phyloP scores from a whole-genome alignment of 2,888 invertebrate species.

The Melinopterus prodromus region DNA sequence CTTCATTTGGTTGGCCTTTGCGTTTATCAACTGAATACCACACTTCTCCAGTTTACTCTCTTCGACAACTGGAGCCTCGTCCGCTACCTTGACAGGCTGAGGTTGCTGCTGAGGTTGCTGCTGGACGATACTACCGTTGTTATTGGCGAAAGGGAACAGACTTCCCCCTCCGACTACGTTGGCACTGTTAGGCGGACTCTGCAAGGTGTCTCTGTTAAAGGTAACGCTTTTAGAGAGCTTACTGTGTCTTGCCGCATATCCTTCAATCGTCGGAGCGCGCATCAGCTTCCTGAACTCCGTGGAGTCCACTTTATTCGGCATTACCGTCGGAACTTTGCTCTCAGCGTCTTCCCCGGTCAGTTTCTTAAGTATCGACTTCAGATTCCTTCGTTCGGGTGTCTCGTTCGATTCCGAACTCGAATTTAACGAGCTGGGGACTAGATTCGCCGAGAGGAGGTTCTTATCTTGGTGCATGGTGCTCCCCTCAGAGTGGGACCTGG shows the following conservation, averaged over 20 bases:
- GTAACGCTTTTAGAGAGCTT: slow-evolving; percentile 90
- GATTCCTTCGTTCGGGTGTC: slow-evolving; percentile 79
- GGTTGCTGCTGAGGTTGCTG: slow-evolving; percentile 42
- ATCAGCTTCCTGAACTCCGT: slow-evolving; percentile 74
- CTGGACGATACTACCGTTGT: slow-evolving; percentile 57
- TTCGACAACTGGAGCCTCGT: slow-evolving; percentile 56
- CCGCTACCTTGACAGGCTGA: background rate
- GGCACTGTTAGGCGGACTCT: slow-evolving; percentile 74
- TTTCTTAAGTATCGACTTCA: slow-evolving; percentile 87
- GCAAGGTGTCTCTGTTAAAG: slow-evolving; percentile 84
- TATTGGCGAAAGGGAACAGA: slow-evolving; percentile 54
- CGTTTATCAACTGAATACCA: slow-evolving; percentile 63
- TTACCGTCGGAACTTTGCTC: slow-evolving; percentile 47
- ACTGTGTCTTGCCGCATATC: slow-evolving; percentile 87
- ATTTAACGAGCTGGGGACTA: slow-evolving; percentile 54
- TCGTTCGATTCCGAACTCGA: slow-evolving; percentile 79
- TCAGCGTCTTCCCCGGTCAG: slow-evolving; percentile 70
- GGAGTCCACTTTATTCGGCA: slow-evolving; percentile 53
- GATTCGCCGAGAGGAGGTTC: slow-evolving; percentile 47
- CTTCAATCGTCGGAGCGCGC: slow-evolving; percentile 85
- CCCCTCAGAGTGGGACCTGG: slow-evolving; percentile 83
- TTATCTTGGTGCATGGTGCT: slow-evolving; percentile 72
- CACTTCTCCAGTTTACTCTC: slow-evolving; percentile 63
- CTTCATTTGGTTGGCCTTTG: slow-evolving; percentile 68
- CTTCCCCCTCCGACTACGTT: slow-evolving; percentile 44